A percentile compares a stretch with the other conserved stretches of the same genome.
These are phyloP conservation scores for Pluvianellus socialis DNA, from an alignment of 2,113 vertebrate species.

Conservation along the genomic window DNA sequence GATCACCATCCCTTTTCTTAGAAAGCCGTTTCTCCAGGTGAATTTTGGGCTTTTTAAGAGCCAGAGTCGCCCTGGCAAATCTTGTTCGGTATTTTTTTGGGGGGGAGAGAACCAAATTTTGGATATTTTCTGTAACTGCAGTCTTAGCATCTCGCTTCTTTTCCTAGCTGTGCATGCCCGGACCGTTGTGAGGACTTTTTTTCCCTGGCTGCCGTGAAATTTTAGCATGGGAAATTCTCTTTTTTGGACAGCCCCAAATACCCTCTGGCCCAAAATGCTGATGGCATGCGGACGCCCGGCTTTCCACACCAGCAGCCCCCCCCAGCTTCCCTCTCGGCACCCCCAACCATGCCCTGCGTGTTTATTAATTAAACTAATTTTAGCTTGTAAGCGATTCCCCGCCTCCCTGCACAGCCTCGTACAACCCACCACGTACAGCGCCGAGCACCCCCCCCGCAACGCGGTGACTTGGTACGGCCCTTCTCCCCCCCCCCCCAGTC, in stretches of 20 bases:
- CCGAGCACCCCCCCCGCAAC: too few relatives aligned
- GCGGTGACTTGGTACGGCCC: too few relatives aligned
- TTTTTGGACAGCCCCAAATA: background rate
- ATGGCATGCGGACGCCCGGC: background rate
- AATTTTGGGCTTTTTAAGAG: background rate
- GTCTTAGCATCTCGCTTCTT: background rate
- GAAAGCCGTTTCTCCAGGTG: background rate
- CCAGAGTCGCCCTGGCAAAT: background rate
- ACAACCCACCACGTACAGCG: background rate
- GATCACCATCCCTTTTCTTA: background rate
- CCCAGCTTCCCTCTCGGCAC: background rate
- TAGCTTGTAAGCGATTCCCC: too few relatives aligned
- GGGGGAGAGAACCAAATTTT: background rate
- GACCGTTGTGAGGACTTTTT: rapidly evolving
- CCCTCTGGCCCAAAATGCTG: background rate
- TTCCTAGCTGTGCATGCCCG: rapidly evolving
- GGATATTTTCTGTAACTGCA: background rate
- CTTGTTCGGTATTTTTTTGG: too few relatives aligned
- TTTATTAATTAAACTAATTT: background rate
- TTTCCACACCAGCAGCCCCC: background rate
- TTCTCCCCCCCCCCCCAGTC: background rate
- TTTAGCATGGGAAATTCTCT: background rate
- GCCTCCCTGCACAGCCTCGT: too few relatives aligned
- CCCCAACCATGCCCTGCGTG: rapidly evolving
- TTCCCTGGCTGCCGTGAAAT: too few relatives aligned